Base-by-base conservation (phyloP, 1,140 invertebrate genomes). In the Ylistrum balloti region DNA sequence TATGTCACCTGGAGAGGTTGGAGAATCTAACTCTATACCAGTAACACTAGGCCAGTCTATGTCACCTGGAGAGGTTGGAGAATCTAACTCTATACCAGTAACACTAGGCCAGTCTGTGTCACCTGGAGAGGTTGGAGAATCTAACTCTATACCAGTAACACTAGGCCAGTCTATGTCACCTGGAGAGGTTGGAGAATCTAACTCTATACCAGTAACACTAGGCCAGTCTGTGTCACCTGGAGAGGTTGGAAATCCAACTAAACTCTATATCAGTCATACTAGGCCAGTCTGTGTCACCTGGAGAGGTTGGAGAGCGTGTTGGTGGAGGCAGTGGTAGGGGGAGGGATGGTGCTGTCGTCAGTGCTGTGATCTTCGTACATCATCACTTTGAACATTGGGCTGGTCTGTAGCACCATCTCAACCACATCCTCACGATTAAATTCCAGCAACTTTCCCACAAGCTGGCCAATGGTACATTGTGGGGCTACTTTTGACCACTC, bases 391-490 rank as follows among this genome's bases (percentile, higher is more conserved):
- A 96, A 97, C 0, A 97, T 92, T 2, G 97, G 96, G 9, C 95
- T 95, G 13, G 96, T 96, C 28, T 95, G 94, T 86, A 97, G 94
- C 1, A 97, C 93, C 9, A 96, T 94, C 87, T 97, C 96, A 7
- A 96, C 95, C 0, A 96, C 97, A 95, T 97, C 97, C 28, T 94
- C 93, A 85, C 97, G 94, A 86, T 96, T 96, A 88, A 97, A 93
- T 90, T 97, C 97, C 86, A 95, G 94, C 32, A 97, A 94, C 90
- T 97, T 97, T 15, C 86, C 89, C 5, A 97, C 94, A 20, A 97
- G 92, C 11, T 94, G 91, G n/a, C 96, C 95, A 32, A 97, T 94
- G 0, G 96, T 96, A 85, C 95, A 95, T 45, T 96, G 93, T 20
- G 95, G 94, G n/a, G 94, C 94, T 88, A 95, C 93, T 88, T 92